These are phyloP conservation scores for Leguminivora glycinivorella DNA, from an alignment of 1,140 invertebrate species.

Conservation along the genomic window DNA sequence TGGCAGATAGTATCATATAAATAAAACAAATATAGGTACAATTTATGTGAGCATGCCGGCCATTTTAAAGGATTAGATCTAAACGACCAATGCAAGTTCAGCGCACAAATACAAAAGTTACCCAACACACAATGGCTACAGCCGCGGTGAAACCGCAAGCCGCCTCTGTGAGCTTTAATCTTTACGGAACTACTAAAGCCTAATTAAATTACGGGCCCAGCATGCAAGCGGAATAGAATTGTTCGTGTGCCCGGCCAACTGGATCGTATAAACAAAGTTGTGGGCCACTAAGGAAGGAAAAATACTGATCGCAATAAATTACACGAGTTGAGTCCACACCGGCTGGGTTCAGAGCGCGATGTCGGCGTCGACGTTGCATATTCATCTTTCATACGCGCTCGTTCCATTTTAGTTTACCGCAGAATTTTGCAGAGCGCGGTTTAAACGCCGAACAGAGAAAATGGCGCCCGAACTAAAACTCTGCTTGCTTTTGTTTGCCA, in stretches of 20 bases:
- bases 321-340: conserved; percentile 40
- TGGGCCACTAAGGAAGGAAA: conserved; percentile 32
- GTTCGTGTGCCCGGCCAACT: conserved; percentile 32
- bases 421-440: conserved; percentile 51
- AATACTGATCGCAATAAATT: conserved; percentile 54
- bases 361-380: conserved; percentile 51
- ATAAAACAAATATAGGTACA: neutral
- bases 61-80: conserved; percentile 34
- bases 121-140: conserved; percentile 26
- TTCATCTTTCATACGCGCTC: conserved; percentile 64
- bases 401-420: conserved; percentile 47
- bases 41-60: neutral
- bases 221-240: conserved; percentile 35
- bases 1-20: neutral
- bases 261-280: conserved; percentile 41
- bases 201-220: conserved; percentile 39
- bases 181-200: conserved; percentile 28
- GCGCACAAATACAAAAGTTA: conserved; percentile 28
- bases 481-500: conserved; percentile 60
- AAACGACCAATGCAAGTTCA: conserved; percentile 22
- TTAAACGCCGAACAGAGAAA: conserved; percentile 61
- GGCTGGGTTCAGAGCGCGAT: conserved; percentile 42
- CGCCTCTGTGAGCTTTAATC: conserved; percentile 25
- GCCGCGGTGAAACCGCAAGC: conserved; percentile 33
- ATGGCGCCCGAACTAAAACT: conserved; percentile 54